Base-by-base conservation (phyloP, 2,113 vertebrate species). In the Apaloderma vittatum region DNA sequence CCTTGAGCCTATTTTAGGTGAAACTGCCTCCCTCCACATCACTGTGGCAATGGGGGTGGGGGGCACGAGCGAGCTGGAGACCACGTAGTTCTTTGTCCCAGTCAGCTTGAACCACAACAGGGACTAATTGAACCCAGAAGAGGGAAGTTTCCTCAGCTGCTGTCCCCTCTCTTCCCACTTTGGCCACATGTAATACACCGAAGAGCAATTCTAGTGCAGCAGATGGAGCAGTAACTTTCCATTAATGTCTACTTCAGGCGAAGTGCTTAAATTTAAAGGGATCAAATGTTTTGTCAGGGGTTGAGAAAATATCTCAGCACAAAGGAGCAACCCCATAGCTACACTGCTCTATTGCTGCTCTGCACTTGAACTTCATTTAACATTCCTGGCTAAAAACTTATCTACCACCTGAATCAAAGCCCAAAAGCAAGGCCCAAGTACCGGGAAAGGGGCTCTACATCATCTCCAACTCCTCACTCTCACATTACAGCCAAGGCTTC, bases 191-290 rank as follows among this genome's bases (percentile, higher is more conserved):
- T 23, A 83, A 87, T 17, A 88, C 70, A 91, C 36, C 8, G 15
- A 68, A 87, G 46, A 81, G 58, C 58, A 94, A 91, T 73, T 91
- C 90, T 40, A 88, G 76, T 10, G 54, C 65, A 80, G 92, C 87
- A 93, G 83, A 94, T 22, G 66, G 79, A 92, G 70, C 76, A 76
- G 20, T 36, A 78, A 91, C 62, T 95, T 94, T 89, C 80, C 87
- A 61, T 68, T 87, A 48, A 81, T 15, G 54, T 54, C 92, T 76
- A 61, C 72, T 87, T 87, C 45, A 48, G 46, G 61, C 67, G 86
- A 95, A 70, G 46, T 61, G 43, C 14, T 95, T 84, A 57, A 77
- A 87, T 54, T 86, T 67, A 68, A 93, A 93, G 62, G 74, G 74
- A 93, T 88, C 66, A 85, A 94, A 68, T 37, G 40, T 81, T 90